Conservation (phyloP, 2,888 invertebrate genomes). For the Eilema caniola region DNA sequence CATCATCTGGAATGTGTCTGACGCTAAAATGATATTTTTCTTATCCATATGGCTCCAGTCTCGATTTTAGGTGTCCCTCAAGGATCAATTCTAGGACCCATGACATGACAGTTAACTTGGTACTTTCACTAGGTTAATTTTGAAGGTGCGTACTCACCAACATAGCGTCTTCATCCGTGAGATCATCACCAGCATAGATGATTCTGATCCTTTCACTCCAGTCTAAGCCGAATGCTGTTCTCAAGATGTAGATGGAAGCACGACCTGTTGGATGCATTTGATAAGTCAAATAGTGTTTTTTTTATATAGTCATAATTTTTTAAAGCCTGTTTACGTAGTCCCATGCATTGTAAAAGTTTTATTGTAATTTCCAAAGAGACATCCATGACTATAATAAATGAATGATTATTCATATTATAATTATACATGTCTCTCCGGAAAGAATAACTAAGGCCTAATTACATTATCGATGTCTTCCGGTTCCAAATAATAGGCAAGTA, state of each 20-base stretch:
- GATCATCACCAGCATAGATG: slow-evolving; percentile 96
- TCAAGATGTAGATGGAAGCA: slow-evolving; percentile 95
- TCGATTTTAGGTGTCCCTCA: not conserved
- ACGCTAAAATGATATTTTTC: not conserved
- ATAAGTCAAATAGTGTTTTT: not conserved
- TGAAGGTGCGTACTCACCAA: slow-evolving; percentile 84
- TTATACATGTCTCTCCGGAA: not conserved
- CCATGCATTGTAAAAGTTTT: too few species aligned
- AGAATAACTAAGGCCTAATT: too few species aligned
- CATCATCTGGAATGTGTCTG: not conserved
- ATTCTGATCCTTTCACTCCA: slow-evolving; percentile 96
- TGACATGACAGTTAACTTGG: not conserved
- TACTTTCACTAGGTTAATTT: not conserved
- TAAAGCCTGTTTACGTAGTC: too few species aligned
- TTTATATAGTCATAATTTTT: not conserved
- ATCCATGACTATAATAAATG: too few species aligned
- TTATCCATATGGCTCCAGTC: not conserved
- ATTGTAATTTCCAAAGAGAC: too few species aligned
- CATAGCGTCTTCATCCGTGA: slow-evolving; percentile 97
- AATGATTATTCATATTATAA: too few species aligned
- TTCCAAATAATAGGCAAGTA: too few species aligned
- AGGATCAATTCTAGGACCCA: slow-evolving; percentile 11
- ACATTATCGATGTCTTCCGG: too few species aligned
- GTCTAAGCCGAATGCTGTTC: slow-evolving; percentile 96
- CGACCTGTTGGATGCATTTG: slow-evolving; percentile 82